Evolutionary conservation across 2,113 vertebrate genomes (phyloP), one percentile per base, ranked within the genome.

Genomic region (Muscicapa adusta): DNA sequence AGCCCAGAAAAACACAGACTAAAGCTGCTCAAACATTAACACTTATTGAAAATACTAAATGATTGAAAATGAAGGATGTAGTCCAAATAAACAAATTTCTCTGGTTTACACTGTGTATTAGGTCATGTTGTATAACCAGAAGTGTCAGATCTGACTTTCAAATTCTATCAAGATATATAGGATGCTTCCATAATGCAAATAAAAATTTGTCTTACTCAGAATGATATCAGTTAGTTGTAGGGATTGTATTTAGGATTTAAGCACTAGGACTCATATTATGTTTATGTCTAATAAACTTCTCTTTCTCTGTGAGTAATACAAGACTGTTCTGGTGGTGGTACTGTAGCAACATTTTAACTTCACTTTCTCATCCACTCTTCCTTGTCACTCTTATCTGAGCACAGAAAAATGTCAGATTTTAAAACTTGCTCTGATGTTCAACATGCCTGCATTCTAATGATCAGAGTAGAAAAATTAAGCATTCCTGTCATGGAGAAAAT

Each of bases 21-120:
- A 8, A 8, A 63, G 15, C n/a, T 72, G 15, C n/a, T 66, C 19
- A 79, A 28, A 22, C 36, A 42, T 79, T 63, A 83, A 20, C 29
- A 65, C 9, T 47, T 57, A 25, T 57, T 85, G 47, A 10, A 54
- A 47, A 66, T 12, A 65, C 1, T 63, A 72, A 87, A 48, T 56
- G 7, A 56, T 33, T 47, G 8, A 73, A 88, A 78, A 47, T 8
- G 1, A 62, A 71, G 10, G 1, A 38, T 53, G 36, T 84, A 67
- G 17, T 82, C 8, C 16, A 76, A 72, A 88, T 43, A 60, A 93
- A 71, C 4, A 51, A 36, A 42, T 42, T 73, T 57, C 2, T 81
- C 14, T 71, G 6, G 4, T 81, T 51, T 74, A 24, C 7, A 47
- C 12, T 0, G 0, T 66, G 9, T 33, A 62, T 36, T 26, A 88